Base-by-base conservation (phyloP, 2,113 vertebrate species). In the Maccullochella peelii region DNA sequence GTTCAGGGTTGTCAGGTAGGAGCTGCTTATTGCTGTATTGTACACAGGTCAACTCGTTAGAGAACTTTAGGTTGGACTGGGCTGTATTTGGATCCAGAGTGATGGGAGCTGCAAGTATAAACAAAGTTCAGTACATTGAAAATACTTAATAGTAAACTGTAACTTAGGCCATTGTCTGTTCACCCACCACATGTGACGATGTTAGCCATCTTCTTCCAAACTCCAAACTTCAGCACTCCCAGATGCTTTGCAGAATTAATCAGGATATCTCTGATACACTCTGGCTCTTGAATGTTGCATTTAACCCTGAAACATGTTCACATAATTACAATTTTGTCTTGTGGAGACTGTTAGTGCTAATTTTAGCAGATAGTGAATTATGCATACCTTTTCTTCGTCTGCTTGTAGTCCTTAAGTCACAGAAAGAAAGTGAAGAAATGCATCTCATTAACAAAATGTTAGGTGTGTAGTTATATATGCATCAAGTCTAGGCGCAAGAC, bases 61-160 rank as follows among this genome's bases (percentile, higher is more conserved):
- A 92, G n/a, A 96, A 12, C 33, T 80, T 6, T 16, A 96, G 30
- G 69, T 94, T 95, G 30, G 9, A 18, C 1, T 94, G 94, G 57
- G 94, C 94, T 0, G 95, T 96, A 87, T 86, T 91, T 40, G 95
- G 94, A 78, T 96, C 95, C 83, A 96, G 86, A 23, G 82, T 91
- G 58, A 95, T 14, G 0, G 81, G 85, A 80, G 20, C 95, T 95
- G 73, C 12, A 86, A 79, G 49, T 16, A 67, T 14, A 67, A 55
- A 8, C 6, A 1, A 59, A 63, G 23, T 49, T 62, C 15, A 74
- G 21, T 59, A 38, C 14, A 20, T 8, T 47, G 0, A 42, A 54
- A 59, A 63, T 50, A 40, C 23, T 12, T 59, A 0, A 68, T 6
- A 9, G 25, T 16, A 30, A 57, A 80, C 42, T 30, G 47, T 5